Base-by-base conservation (phyloP, 2,113 vertebrate genomes). In the Phasianus colchicus region DNA sequence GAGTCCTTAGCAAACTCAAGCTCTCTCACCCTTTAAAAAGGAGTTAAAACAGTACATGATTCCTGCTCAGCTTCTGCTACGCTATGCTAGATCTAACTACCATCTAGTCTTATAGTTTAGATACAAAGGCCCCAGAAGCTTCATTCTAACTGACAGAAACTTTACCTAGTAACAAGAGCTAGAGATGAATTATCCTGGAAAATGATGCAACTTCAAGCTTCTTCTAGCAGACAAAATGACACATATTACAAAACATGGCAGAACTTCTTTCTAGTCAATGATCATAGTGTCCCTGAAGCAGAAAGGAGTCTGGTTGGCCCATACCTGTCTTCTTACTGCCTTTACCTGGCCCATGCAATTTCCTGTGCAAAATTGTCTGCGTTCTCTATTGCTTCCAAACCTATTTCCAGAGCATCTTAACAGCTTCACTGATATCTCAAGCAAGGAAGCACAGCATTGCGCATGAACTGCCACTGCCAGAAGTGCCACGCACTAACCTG, bases 231-330 rank as follows among this genome's bases (percentile, higher is more conserved):
- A 79, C 7, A 30, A 69, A 73, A 69, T 20, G 27, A 84, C 34
- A 57, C 65, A 11, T 43, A 54, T 32, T 4, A 45, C 1, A 1
- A 74, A 84, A 34, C 48, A 43, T 8, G 7, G 10, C 18, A 52
- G 64, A 9, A 5, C 17, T 38, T 40, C 84, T 48, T 32, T 50
- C 20, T 52, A 9, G 57, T 32, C 52, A 57, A 10, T 3, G 20
- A 8, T 25, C n/a, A 21, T 8, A 65, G 38, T 3, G 38, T 3
- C 65, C 22, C 52, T 15, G 11, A 60, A 64, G 21, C 1, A 0
- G 30, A 65, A 87, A 63, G 9, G 20, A 85, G 6, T 2, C 27
- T 0, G 15, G 54, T 15, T 52, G 14, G 38, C 29, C 42, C 47
- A 30, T 2, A 1, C 11, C 16, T 27, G 11, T 8, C 65, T 81